phyloP scores from a whole-genome alignment of 2,797 vertebrate genomes.

The Etheostoma nigrum region DNA sequence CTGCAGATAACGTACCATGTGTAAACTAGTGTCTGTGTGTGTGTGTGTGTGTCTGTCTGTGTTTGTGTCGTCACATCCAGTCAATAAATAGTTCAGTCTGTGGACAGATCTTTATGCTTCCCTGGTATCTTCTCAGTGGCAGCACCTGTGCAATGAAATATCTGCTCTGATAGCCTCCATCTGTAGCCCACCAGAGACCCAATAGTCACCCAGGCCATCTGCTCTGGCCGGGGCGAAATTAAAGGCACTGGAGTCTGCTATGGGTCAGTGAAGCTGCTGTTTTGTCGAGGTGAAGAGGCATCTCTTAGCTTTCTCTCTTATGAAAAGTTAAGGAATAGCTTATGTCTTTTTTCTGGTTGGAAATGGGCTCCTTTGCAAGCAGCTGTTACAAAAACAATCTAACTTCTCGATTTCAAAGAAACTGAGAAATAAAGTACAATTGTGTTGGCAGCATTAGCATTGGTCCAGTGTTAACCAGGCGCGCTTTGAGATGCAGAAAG shows the following conservation, averaged over 20 bases:
- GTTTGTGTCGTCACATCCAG: slow-evolving; percentile 49
- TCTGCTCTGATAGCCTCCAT: slow-evolving; percentile 65
- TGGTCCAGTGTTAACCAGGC: slow-evolving; percentile 75
- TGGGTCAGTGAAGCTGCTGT: slow-evolving; percentile 82
- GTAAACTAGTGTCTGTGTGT: slow-evolving; percentile 47
- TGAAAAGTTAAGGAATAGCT: slow-evolving; percentile 51
- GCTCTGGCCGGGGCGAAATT: slow-evolving; percentile 74
- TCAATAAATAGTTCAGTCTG: slow-evolving; percentile 61
- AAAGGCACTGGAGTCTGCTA: slow-evolving; percentile 88
- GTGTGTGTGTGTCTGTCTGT: slow-evolving; percentile 25
- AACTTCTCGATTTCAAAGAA: slow-evolving; percentile 44
- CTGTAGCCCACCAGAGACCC: slow-evolving; percentile 74
- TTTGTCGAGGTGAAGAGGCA: slow-evolving; percentile 63
- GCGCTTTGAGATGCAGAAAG: slow-evolving; percentile 64
- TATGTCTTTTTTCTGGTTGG: slow-evolving; percentile 51
- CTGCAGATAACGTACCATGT: slow-evolving; percentile 54
- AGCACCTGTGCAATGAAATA: slow-evolving; percentile 66
- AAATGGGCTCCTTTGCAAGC: slow-evolving; percentile 65
- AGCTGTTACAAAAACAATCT: slow-evolving; percentile 52
- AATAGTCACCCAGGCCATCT: slow-evolving; percentile 68
- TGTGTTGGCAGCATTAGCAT: slow-evolving; percentile 80
- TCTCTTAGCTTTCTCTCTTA: slow-evolving; percentile 51
- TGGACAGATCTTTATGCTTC: slow-evolving; percentile 51
- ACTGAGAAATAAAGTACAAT: slow-evolving; percentile 64
- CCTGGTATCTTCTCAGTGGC: slow-evolving; percentile 56